Conservation (phyloP, 1,140 invertebrate genomes). For the Tigriopus japonicus region DNA sequence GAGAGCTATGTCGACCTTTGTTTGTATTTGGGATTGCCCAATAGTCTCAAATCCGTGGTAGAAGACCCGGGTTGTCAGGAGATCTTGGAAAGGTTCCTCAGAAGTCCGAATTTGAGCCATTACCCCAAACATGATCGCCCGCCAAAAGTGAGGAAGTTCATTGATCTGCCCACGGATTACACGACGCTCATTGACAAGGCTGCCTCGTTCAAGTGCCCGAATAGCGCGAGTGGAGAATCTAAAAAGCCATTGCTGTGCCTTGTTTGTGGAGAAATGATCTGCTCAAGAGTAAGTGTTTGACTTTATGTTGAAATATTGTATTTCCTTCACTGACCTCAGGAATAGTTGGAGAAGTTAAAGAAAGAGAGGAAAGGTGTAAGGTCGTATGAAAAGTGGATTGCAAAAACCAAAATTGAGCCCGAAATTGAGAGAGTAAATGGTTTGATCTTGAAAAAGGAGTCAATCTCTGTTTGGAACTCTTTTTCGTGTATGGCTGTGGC, state of each 20-base stretch:
- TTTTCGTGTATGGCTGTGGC: no score
- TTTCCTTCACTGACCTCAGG: no score
- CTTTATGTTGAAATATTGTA: not conserved
- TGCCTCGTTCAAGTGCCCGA: conserved; percentile 69
- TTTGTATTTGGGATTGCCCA: conserved; percentile 54
- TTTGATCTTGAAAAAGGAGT: no score
- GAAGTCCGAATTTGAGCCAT: not conserved
- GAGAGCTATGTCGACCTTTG: conserved; percentile 47
- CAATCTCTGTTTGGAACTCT: no score
- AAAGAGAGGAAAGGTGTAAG: no score
- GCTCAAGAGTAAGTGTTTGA: conserved; percentile 37
- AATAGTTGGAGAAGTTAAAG: no score
- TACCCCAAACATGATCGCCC: not conserved
- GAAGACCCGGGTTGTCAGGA: not conserved
- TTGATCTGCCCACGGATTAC: conserved; percentile 71
- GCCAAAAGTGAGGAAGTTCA: conserved; percentile 30
- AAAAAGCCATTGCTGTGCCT: conserved; percentile 90
- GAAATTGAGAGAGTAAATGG: no score
- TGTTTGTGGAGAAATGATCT: conserved; percentile 76
- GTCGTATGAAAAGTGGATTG: no score
- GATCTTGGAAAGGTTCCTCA: not conserved
- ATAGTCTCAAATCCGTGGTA: not conserved
- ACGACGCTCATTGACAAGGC: conserved; percentile 84
- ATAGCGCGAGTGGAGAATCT: conserved; percentile 68
- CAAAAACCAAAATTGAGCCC: no score